Conservation (phyloP, 2,888 invertebrate species). For the Eilema sororculum region DNA sequence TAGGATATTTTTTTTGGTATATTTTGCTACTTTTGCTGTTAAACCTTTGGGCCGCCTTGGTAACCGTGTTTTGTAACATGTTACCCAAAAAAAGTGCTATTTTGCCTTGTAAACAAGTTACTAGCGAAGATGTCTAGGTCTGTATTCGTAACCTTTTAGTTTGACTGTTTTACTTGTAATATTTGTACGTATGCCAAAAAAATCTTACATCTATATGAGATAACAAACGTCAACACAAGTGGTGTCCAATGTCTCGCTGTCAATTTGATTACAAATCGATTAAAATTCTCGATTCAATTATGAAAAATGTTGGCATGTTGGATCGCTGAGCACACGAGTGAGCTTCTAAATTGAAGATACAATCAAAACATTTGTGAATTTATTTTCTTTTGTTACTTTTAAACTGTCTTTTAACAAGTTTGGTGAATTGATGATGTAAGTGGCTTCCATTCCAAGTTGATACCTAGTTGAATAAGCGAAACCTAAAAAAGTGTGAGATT, state of each 20-base stretch:
- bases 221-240: not conserved
- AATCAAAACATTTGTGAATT: constrained; percentile 6
- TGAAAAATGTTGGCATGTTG: constrained; percentile 9
- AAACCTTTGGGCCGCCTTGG: not conserved
- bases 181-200: too few relatives aligned
- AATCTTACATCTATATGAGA: not conserved
- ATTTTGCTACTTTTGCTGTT: too few relatives aligned
- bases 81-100: too few relatives aligned
- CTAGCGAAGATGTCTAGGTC: too few relatives aligned
- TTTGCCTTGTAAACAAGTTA: too few relatives aligned
- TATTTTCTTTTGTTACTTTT: constrained; percentile 4
- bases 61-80: too few relatives aligned
- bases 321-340: constrained; percentile 14
- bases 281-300: constrained; percentile 20
- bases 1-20: not conserved
- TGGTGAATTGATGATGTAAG: not conserved
- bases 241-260: not conserved
- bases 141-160: too few relatives aligned
- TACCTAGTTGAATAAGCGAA: too few relatives aligned
- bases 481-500: not conserved
- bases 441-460: too few relatives aligned
- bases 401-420: constrained; percentile 1
- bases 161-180: too few relatives aligned
- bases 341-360: constrained; percentile 18
- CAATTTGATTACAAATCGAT: constrained; percentile 15